Evolutionary conservation across 2,113 vertebrate genomes (phyloP).

Genomic region (Kryptolebias marmoratus): DNA sequence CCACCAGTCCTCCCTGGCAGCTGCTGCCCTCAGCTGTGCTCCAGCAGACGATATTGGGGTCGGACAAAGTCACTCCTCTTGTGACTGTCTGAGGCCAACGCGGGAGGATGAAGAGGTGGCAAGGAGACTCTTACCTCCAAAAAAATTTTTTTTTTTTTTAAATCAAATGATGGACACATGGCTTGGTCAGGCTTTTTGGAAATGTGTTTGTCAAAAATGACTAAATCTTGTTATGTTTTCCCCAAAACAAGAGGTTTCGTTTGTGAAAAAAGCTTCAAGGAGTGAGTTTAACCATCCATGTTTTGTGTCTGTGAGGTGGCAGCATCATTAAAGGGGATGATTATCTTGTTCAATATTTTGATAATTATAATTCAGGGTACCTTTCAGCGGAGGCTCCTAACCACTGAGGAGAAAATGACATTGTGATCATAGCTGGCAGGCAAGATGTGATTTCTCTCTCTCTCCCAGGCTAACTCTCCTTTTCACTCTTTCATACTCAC

Average conservation of each 20-base stretch:
- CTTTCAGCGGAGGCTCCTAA: conserved; percentile 72
- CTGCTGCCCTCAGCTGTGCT: conserved; percentile 78
- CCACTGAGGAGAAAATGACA: conserved; percentile 78
- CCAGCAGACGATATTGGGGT: conserved; percentile 78
- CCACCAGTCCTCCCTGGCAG: conserved; percentile 80
- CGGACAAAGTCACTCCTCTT: conserved; percentile 83
- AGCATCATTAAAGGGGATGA: conserved; percentile 72
- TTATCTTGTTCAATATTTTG: conserved; percentile 82
- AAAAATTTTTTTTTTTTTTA: conserved; percentile 13
- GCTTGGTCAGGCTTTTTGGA: not conserved
- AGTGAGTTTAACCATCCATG: conserved; percentile 3
- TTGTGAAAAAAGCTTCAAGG: conserved; percentile 3
- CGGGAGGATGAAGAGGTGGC: conserved; percentile 68
- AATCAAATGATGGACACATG: conserved; percentile 11
- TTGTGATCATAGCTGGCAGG: conserved; percentile 83
- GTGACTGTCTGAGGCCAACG: conserved; percentile 73
- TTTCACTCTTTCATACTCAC: conserved; percentile 73
- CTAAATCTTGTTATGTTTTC: not conserved
- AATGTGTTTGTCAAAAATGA: not conserved
- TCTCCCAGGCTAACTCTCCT: conserved; percentile 55
- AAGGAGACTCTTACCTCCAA: conserved; percentile 58
- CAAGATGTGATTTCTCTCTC: conserved; percentile 78
- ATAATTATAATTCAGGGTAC: conserved; percentile 82
- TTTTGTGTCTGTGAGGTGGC: conserved; percentile 47
- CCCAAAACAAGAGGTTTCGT: too few relatives aligned